Evolutionary conservation across 2,888 invertebrate species (phyloP), one percentile per base, ranked within the genome.

Genomic region (Perizoma affinitatum): DNA sequence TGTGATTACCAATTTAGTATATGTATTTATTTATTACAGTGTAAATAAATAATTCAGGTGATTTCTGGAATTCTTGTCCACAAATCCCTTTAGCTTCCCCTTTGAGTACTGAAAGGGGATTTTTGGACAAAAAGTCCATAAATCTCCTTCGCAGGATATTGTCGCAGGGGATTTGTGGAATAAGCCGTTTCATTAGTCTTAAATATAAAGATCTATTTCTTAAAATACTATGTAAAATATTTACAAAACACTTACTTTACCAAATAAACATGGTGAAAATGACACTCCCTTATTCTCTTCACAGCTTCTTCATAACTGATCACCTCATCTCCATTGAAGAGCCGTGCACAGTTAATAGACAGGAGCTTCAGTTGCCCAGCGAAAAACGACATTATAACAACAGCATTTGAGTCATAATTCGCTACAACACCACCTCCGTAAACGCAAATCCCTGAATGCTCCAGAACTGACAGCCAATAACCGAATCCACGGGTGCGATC

Each of bases 381-480:
- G 53, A 90, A 85, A 78, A 91, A 91, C 0, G 83, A 67, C 87
- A 92, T 91, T 67, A 91, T 60, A 0, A 81, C 84, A 0, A 91
- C 79, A 4, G 88, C 83, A 45, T 86, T 87, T 49, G 87, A 78
- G 68, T 92, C 92, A 65, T 85, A 92, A 70, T 68, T 83, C 0
- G 87, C 89, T 0, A 90, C 84, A 3, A 90, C 82, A 6, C 86
- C 82, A 1, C 88, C 90, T 0, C 90, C 91, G 47, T 89, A 88
- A n/a, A 83, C 74, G 58, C 82, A 84, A 47, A 86, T 82, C 33
- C 81, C 58, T 0, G 75, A 60, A 44, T 91, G 89, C 46, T 80
- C 75, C 5, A 83, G 6, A 58, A 75, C 65, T 42, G 79, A 67
- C 0, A 76, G 22, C 75, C 80, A 84, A 70, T 87, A 91, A 0